Evolutionary conservation across 2,888 invertebrate species (phyloP).

Genomic region (Iselma pallidipennis): DNA sequence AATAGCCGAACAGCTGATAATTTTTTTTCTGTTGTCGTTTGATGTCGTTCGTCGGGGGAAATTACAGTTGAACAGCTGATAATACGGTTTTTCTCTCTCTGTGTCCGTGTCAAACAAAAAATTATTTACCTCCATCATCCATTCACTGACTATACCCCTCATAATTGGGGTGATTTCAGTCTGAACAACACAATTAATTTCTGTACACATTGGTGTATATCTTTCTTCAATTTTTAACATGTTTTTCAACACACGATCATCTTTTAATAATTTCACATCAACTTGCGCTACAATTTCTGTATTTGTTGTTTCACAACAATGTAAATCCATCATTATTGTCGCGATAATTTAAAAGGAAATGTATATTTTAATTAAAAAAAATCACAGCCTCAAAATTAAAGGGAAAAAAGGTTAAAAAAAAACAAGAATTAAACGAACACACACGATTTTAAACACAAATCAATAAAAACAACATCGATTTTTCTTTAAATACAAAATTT

Average conservation of each 20-base stretch:
- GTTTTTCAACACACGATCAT: conserved; percentile 76
- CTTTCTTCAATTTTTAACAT: conserved; percentile 84
- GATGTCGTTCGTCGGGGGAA: too few species aligned
- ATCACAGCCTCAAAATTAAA: neutral
- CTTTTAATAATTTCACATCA: conserved; percentile 77
- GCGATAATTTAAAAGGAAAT: too few species aligned
- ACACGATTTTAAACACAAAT: neutral
- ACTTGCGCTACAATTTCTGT: conserved; percentile 53
- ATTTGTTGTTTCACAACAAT: conserved; percentile 51
- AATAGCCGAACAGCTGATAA: conserved; percentile 17
- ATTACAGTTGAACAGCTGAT: conserved; percentile 16
- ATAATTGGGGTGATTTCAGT: conserved; percentile 87
- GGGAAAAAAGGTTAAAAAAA: neutral
- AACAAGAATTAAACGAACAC: neutral
- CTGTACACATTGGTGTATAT: conserved; percentile 69
- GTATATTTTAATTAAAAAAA: neutral
- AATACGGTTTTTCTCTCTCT: conserved; percentile 7
- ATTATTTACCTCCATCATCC: conserved; percentile 92
- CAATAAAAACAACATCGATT: neutral
- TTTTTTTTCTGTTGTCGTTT: too few species aligned
- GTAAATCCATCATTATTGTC: conserved; percentile 52
- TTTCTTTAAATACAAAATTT: neutral
- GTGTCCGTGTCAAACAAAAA: neutral
- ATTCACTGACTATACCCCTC: conserved; percentile 91
- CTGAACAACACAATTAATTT: conserved; percentile 70